phyloP scores from a whole-genome alignment of 2,113 vertebrate species.

The Myrmophylax atrothorax region DNA sequence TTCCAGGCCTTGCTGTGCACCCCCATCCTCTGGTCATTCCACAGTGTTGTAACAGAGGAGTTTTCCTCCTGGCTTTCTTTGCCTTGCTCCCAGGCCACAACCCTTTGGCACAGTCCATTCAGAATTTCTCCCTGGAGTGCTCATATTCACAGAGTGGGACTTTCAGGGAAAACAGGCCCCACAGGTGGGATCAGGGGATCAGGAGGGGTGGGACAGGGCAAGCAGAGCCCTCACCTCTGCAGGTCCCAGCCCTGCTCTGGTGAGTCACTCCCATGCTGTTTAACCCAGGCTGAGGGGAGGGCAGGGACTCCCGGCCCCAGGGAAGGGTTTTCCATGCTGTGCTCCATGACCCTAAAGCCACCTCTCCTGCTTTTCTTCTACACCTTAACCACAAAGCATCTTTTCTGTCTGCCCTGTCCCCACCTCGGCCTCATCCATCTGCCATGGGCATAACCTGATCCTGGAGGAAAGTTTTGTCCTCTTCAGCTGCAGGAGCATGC shows the following conservation, averaged over 20 bases:
- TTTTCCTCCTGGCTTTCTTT: neutral
- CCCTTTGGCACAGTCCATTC: neutral
- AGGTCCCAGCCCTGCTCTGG: neutral
- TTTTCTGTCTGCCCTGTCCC: too few relatives aligned
- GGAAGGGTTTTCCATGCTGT: neutral
- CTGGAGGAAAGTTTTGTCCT: neutral
- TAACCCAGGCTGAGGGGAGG: fast-evolving
- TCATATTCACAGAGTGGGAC: neutral
- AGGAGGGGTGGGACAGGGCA: neutral
- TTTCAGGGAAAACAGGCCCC: neutral
- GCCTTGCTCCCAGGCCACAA: neutral
- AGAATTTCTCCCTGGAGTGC: neutral
- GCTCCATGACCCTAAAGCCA: neutral
- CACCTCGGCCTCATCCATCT: neutral
- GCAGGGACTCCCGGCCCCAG: neutral
- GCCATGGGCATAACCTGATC: neutral
- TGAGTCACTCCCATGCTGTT: neutral
- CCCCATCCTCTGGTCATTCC: neutral
- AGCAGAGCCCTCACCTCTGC: neutral
- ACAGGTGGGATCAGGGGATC: fast-evolving
- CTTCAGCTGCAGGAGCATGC: neutral
- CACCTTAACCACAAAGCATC: neutral
- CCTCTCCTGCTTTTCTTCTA: neutral
- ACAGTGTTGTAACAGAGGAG: neutral
- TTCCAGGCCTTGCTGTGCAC: neutral